Evolutionary conservation across 1,140 invertebrate genomes (phyloP).

Genomic region (Agrilus planipennis): DNA sequence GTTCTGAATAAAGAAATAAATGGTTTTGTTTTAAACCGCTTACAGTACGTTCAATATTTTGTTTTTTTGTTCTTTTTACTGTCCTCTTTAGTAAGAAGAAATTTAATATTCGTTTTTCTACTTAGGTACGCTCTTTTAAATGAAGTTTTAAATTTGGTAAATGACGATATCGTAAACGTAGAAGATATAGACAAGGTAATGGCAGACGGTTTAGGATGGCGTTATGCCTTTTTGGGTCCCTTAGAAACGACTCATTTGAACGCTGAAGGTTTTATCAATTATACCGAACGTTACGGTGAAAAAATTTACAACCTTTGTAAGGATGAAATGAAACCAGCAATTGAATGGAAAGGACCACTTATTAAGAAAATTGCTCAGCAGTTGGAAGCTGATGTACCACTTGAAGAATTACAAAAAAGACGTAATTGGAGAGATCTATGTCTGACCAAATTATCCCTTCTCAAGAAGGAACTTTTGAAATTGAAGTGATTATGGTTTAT

Average conservation of each 20-base stretch:
- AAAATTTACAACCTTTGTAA: conserved; percentile 66
- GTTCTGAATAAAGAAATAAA: conserved; percentile 73
- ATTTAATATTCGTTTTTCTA: conserved; percentile 14
- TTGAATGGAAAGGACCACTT: conserved; percentile 55
- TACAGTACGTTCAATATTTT: conserved; percentile 55
- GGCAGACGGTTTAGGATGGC: conserved; percentile 84
- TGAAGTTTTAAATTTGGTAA: conserved; percentile 81
- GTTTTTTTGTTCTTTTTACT: background rate
- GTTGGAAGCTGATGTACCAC: conserved; percentile 57
- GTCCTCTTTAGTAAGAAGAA: background rate
- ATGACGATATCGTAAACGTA: conserved; percentile 71
- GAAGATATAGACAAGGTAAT: conserved; percentile 89
- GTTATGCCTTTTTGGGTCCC: conserved; percentile 90
- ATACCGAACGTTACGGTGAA: conserved; percentile 63
- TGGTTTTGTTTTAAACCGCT: conserved; percentile 87
- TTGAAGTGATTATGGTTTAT: background rate
- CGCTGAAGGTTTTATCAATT: conserved; percentile 72
- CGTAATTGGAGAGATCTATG: conserved; percentile 75
- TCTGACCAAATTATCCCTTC: conserved; percentile 64
- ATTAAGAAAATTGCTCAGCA: conserved; percentile 52
- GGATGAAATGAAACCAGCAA: conserved; percentile 62
- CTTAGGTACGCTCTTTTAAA: conserved; percentile 82
- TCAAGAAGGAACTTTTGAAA: conserved; percentile 64
- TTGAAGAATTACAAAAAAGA: conserved; percentile 61
- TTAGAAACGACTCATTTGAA: conserved; percentile 92